These are phyloP conservation scores for Xestia sexstrigata DNA, from an alignment of 2,888 invertebrate genomes.

Conservation along the genomic window DNA sequence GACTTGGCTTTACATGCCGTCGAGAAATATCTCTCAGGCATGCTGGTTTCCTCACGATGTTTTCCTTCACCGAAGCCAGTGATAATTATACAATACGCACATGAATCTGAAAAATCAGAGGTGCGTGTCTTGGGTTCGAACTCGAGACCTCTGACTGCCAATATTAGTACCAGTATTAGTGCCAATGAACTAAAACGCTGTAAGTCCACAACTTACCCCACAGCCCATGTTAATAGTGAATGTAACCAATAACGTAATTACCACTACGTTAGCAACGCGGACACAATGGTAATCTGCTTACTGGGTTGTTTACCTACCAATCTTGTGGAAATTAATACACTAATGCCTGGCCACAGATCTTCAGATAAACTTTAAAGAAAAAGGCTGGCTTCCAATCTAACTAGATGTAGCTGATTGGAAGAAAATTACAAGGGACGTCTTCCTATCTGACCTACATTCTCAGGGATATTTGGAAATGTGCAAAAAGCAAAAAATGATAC, in stretches of 20 bases:
- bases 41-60: too few species aligned
- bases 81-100: too few species aligned
- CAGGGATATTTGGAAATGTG: not conserved
- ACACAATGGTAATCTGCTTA: constrained; percentile 51
- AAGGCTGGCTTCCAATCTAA: not conserved
- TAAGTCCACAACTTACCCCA: not conserved
- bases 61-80: too few species aligned
- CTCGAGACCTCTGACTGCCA: too few species aligned
- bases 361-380: not conserved
- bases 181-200: not conserved
- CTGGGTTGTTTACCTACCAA: constrained; percentile 21
- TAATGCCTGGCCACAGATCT: not conserved
- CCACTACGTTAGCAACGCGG: constrained; percentile 25
- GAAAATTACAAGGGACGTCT: not conserved
- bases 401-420: not conserved
- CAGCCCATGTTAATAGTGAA: constrained; percentile 33
- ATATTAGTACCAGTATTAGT: not conserved
- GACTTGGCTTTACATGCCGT: too few species aligned
- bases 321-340: constrained; percentile 35
- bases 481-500: not conserved
- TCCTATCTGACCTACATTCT: not conserved
- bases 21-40: too few species aligned
- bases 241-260: constrained; percentile 49
- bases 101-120: too few species aligned
- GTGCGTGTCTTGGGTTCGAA: too few species aligned